These are phyloP conservation scores for Oedothorax gibbosus DNA, from an alignment of 1,140 invertebrate species.

Conservation along the genomic window DNA sequence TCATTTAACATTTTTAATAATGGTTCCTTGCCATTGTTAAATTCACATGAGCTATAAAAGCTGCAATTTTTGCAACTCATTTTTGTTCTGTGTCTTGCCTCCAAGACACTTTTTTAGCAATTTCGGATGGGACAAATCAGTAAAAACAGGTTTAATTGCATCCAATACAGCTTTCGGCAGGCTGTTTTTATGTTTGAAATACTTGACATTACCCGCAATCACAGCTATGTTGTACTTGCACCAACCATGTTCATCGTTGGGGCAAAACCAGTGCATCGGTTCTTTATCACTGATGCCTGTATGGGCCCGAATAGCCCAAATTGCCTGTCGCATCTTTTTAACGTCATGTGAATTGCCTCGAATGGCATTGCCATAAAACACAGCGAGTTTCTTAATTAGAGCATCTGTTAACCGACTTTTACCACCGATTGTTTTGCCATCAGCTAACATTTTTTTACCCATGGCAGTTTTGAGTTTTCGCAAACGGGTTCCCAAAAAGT, in stretches of 20 bases:
- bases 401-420: conserved; percentile 4
- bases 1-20: too few relatives aligned
- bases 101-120: neutral
- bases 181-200: neutral
- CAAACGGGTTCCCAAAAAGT: conserved; percentile 7
- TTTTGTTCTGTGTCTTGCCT: neutral
- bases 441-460: neutral
- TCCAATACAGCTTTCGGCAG: neutral
- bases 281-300: neutral
- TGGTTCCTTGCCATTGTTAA: too few relatives aligned
- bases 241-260: neutral
- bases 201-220: neutral
- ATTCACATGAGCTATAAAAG: too few relatives aligned
- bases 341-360: neutral
- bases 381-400: neutral
- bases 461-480: conserved; percentile 15
- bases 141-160: neutral
- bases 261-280: neutral
- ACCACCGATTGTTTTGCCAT: conserved; percentile 21
- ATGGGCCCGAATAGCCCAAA: neutral
- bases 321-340: neutral
- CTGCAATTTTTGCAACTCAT: too few relatives aligned
- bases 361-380: neutral
- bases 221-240: neutral
- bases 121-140: neutral